A percentile compares a stretch with the other conserved stretches of the same genome.
Conservation (phyloP, 2,113 vertebrate genomes). For the Passer montanus region DNA sequence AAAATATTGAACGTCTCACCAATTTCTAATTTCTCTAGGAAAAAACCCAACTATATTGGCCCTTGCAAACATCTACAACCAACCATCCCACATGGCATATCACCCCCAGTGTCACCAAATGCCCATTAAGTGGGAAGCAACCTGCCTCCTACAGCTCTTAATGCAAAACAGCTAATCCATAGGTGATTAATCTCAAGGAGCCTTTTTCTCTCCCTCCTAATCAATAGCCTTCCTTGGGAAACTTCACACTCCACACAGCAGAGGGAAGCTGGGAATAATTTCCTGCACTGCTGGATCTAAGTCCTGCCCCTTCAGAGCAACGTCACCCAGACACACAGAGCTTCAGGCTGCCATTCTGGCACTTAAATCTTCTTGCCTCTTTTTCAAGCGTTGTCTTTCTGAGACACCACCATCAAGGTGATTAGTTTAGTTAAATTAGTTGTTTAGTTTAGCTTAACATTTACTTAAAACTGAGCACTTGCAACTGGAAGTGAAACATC, state of each 20-base stretch:
- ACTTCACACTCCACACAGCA: background rate
- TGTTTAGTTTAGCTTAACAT: background rate
- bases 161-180: background rate
- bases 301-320: background rate
- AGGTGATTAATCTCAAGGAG: background rate
- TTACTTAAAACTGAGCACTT: background rate
- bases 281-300: background rate
- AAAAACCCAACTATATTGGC: too few species aligned
- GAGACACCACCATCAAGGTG: background rate
- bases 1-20: background rate
- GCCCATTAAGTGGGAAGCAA: background rate
- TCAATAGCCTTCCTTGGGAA: background rate
- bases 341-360: background rate
- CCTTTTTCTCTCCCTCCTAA: background rate
- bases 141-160: background rate
- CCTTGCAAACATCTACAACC: background rate
- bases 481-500: background rate
- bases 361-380: background rate
- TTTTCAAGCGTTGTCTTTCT: background rate
- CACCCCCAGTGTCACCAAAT: background rate
- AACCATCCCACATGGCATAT: background rate
- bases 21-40: background rate
- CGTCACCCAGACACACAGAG: rapidly evolving
- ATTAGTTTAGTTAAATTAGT: background rate
- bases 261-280: background rate